Percentiles rank a stretch among this genome's conserved stretches.
phyloP scores from a whole-genome alignment of 2,888 invertebrate species.

The Ganaspis brasiliensis region DNA sequence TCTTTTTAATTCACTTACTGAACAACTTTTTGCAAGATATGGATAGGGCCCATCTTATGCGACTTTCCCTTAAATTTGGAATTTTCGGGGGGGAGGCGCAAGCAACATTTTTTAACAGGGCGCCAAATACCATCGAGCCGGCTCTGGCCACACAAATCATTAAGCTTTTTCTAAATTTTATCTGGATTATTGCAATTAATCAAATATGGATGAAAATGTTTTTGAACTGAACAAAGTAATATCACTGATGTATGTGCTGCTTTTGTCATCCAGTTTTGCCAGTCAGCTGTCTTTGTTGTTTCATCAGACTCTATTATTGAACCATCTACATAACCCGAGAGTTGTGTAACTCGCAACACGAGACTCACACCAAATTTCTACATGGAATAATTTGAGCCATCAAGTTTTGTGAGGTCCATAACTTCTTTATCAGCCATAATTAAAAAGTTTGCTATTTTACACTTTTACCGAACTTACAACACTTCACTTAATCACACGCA shows the following conservation, averaged over 20 bases:
- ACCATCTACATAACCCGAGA: constrained; percentile 35
- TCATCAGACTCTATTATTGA: constrained; percentile 25
- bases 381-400: constrained; percentile 44
- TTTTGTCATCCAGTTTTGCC: constrained; percentile 39
- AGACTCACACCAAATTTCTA: constrained; percentile 47
- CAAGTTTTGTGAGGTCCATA: constrained; percentile 35
- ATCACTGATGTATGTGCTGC: constrained; percentile 37
- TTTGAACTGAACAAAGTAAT: constrained; percentile 33
- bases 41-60: no score
- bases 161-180: constrained; percentile 14
- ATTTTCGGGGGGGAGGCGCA: no score
- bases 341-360: constrained; percentile 15
- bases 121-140: no score
- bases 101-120: no score
- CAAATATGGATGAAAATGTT: constrained; percentile 26
- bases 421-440: constrained; percentile 40
- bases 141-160: background rate
- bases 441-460: background rate
- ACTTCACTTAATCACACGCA: background rate
- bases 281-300: background rate
- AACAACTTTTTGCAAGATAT: no score
- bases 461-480: no score
- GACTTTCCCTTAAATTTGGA: no score
- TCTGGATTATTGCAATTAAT: constrained; percentile 42
- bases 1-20: no score